These are phyloP conservation scores for Drosophila neonasuta DNA, from an alignment of 2,888 invertebrate genomes.

Conservation along the genomic window DNA sequence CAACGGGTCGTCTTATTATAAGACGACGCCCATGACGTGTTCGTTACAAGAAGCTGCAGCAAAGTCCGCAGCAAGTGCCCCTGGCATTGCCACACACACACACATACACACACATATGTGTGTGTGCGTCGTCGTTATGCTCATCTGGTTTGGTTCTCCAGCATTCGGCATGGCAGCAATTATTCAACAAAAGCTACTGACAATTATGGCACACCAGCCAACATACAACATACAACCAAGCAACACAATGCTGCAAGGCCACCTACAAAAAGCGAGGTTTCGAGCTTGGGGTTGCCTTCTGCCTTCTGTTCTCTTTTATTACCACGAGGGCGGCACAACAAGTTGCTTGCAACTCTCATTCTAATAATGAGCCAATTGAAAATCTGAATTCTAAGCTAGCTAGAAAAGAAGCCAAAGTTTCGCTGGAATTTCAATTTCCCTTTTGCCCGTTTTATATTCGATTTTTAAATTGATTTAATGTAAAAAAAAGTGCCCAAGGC, in stretches of 20 bases:
- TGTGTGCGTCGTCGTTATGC: slow-evolving; percentile 27
- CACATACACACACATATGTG: not conserved
- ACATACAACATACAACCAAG: slow-evolving; percentile 47
- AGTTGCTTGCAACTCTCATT: slow-evolving; percentile 1
- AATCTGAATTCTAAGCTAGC: slow-evolving; percentile 7
- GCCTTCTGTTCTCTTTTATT: no score
- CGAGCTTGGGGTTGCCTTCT: not conserved
- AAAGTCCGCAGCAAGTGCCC: slow-evolving; percentile 48
- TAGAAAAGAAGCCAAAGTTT: not conserved
- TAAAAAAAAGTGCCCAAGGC: not conserved
- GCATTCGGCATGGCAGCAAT: slow-evolving; percentile 75
- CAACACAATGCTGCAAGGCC: slow-evolving; percentile 10
- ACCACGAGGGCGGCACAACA: slow-evolving; percentile 28
- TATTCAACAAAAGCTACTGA: slow-evolving; percentile 77
- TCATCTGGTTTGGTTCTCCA: slow-evolving; percentile 56
- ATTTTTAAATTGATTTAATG: slow-evolving; percentile 7
- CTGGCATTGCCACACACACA: slow-evolving; percentile 37
- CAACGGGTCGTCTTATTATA: no score
- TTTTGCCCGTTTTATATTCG: not conserved
- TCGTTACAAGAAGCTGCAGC: slow-evolving; percentile 28
- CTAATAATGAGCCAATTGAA: slow-evolving; percentile 17
- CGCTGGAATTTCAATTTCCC: not conserved
- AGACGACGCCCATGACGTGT: no score
- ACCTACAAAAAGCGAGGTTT: not conserved
- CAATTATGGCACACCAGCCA: slow-evolving; percentile 72